These are phyloP conservation scores for Pelvicachromis taeniatus DNA, from an alignment of 2,113 vertebrate species.

Conservation along the genomic window DNA sequence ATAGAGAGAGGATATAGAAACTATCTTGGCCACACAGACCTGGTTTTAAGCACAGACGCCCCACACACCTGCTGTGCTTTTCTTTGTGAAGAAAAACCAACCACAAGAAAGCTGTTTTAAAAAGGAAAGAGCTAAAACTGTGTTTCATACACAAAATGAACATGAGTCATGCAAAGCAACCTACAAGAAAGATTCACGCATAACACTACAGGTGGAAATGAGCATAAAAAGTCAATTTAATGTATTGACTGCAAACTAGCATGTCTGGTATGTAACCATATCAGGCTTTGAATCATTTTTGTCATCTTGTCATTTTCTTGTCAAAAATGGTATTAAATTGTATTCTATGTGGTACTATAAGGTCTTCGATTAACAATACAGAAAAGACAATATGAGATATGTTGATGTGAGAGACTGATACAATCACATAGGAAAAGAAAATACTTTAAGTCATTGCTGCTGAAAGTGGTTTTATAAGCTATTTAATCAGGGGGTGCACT, in stretches of 20 bases:
- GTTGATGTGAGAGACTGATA: not conserved
- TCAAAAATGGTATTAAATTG: not conserved
- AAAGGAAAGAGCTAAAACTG: not conserved
- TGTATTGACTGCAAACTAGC: not conserved
- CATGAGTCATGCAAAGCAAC: not conserved
- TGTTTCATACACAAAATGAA: accelerated
- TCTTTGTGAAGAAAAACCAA: not conserved
- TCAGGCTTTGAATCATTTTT: not conserved
- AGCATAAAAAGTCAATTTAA: not conserved
- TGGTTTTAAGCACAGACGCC: not conserved
- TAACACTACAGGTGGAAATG: not conserved
- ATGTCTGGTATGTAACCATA: not conserved
- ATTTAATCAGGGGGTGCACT: accelerated
- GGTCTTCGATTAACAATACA: not conserved
- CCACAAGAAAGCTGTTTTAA: not conserved
- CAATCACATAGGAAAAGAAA: accelerated
- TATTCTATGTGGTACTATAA: accelerated
- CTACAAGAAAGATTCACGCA: accelerated
- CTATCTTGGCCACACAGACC: not conserved
- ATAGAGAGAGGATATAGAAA: not conserved
- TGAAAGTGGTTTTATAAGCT: not conserved
- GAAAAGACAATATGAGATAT: not conserved
- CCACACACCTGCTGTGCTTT: not conserved
- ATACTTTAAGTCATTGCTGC: not conserved
- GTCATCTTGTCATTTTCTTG: not conserved